Conservation (phyloP, 1,140 invertebrate genomes). For the Frieseomelitta varia region DNA sequence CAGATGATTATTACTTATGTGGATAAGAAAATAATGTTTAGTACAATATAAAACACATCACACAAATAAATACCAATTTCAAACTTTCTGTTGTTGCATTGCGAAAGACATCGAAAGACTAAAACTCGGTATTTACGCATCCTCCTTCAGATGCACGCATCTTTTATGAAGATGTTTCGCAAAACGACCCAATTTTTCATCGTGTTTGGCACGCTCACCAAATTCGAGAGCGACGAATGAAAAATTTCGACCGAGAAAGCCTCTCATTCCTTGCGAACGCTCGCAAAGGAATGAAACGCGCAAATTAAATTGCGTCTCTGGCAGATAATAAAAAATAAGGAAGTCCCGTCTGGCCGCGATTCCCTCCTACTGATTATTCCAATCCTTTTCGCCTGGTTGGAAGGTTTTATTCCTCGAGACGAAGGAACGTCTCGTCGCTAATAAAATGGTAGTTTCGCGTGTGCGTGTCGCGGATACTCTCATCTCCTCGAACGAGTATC, state of each 20-base stretch:
- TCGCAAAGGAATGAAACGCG: conserved; percentile 7
- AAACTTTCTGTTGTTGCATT: too few species aligned
- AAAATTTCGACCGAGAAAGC: conserved; percentile 13
- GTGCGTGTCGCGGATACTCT: background rate
- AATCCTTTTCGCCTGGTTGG: background rate
- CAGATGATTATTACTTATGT: too few species aligned
- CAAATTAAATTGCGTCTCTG: conserved; percentile 31
- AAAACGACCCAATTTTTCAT: background rate
- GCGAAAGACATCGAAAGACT: too few species aligned
- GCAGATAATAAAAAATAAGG: conserved; percentile 4
- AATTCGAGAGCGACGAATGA: background rate
- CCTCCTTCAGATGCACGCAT: too few species aligned
- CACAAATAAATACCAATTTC: too few species aligned
- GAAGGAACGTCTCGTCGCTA: conserved; percentile 4
- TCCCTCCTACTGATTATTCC: background rate
- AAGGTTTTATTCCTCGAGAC: background rate
- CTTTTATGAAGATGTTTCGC: too few species aligned
- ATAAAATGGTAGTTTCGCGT: conserved; percentile 14
- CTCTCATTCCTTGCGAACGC: background rate
- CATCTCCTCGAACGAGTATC: background rate
- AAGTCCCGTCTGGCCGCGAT: too few species aligned
- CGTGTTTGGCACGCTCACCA: background rate
- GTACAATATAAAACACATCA: too few species aligned
- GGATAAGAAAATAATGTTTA: too few species aligned
- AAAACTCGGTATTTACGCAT: too few species aligned